Evolutionary conservation across 2,113 vertebrate species (phyloP), one percentile per base, ranked within the genome.

Genomic region (Leiothrix lutea): DNA sequence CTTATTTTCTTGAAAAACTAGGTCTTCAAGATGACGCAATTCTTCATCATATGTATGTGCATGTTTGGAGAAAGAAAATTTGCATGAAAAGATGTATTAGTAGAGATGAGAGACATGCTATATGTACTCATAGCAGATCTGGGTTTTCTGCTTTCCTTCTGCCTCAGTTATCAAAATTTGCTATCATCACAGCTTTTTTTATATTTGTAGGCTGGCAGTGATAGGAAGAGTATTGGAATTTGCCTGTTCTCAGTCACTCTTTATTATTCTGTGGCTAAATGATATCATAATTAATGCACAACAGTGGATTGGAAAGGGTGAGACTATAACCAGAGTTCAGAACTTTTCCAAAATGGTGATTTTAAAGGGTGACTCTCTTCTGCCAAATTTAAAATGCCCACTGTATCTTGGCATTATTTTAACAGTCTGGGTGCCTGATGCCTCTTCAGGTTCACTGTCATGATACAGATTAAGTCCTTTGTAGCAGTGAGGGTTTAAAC

Each of bases 221-320:
- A 99, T 58, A 98, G 98, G 0, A 98, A 99, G 96, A 98, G 97
- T 91, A 98, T 99, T 40, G 99, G 99, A 11, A 99, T 99, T 87
- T 99, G 98, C 90, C 99, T 98, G 0, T 99, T 99, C 86, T 85
- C 99, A 99, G 93, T 98, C 99, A 36, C 98, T 99, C 98, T 99
- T 99, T 58, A 99, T 99, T 98, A 99, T 99, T 94, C 98, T 99
- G 40, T 99, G 98, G 98, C 98, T 99, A 17, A 99, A 99, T 94
- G 98, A 98, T 8, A 98, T 99, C 29, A 98, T 99, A 96, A 99
- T 99, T 95, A 99, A 99, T 23, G 98, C 91, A 99, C 98, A 83
- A 99, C 98, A 0, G 98, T 99, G 62, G 98, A 99, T 94, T 98
- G 99, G 58, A 99, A 99, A 95, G 98, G 98, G 98, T 99, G 97